Conservation (phyloP, 1,140 invertebrate genomes). For the Brachionus plicatilis region DNA sequence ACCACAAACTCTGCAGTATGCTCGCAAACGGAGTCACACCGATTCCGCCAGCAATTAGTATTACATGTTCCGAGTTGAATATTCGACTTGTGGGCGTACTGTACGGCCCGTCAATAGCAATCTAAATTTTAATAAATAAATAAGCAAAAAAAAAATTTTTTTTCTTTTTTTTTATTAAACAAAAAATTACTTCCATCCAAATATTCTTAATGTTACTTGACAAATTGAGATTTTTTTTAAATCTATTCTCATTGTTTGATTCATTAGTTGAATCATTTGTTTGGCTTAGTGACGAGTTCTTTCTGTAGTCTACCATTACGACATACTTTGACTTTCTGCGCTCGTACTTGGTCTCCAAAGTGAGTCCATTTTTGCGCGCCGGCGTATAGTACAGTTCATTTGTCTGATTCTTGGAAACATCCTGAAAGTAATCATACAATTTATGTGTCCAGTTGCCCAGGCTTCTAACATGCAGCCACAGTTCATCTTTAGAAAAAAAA, state of each 20-base stretch:
- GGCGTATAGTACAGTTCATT: neutral
- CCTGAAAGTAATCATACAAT: constrained; percentile 73
- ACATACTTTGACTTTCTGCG: constrained; percentile 26
- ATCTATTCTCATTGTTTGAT: neutral
- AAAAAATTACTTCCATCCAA: constrained; percentile 10
- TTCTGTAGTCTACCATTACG: constrained; percentile 13
- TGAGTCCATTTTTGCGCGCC: neutral
- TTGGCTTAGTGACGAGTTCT: neutral
- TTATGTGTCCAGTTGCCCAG: constrained; percentile 90
- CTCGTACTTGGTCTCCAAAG: constrained; percentile 6
- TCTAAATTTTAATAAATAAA: constrained; percentile 58
- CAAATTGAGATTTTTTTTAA: constrained; percentile 7
- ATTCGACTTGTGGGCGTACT: constrained; percentile 88
- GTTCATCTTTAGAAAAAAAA: constrained; percentile 63
- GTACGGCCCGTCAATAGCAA: constrained; percentile 86
- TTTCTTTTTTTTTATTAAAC: too few relatives aligned
- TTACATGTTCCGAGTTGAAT: constrained; percentile 84
- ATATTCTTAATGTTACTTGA: constrained; percentile 22
- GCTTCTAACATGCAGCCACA: constrained; percentile 86
- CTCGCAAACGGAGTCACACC: constrained; percentile 96
- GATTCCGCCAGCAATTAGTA: constrained; percentile 84
- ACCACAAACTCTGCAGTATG: constrained; percentile 85
- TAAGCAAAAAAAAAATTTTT: neutral
- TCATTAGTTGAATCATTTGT: neutral
- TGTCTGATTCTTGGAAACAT: constrained; percentile 1